Base-by-base conservation (phyloP, 2,888 invertebrate species). In the Tipula vernalis region DNA sequence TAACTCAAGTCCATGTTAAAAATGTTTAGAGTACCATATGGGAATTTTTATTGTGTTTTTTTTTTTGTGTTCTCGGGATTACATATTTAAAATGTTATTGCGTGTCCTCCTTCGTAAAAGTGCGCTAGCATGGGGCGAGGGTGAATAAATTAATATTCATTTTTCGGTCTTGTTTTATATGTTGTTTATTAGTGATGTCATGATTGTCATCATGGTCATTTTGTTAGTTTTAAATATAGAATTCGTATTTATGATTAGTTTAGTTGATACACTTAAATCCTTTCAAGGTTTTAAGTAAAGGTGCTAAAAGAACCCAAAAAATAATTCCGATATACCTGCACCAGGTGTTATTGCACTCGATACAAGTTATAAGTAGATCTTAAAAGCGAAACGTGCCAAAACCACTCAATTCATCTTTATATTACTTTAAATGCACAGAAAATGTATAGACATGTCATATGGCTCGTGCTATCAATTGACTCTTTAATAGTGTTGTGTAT, bases 141-240 rank as follows among this genome's bases (percentile, higher is more conserved):
- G 71, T 71, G 71, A 71, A 71, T 71, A 71, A 71, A 71, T 71
- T 71, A 71, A 71, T 28, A 71, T 71, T 71, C 28, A 71, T 28
- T 71, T 15, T 71, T 71, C 28, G 71, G 71, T 71, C 12, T 71
- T 71, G 71, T 71, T 71, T 71, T 71, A 28, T 71, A 28, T 28
- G 71, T 71, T 71, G 71, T 71, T 71, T 71, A 71, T 71, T 71
- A 71, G 71, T 71, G 71, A 71, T 71, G 71, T 71, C 71, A 71
- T 71, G 71, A 71, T 71, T 28, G 8, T 71, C 39, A 39, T 39
- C 39, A 71, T n/a, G 28, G n/a, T 28, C 15, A 10, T 71, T 28
- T 28, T 28, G 71, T 71, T 12, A 71, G 28, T 4, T 28, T 71
- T 28, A 28, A 28, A 28, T 28, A 28, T 28, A 28, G 28, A 28